phyloP scores from a whole-genome alignment of 30 jellyfish, hydroid and myxozoan species.

The Sanderia malayensis region DNA sequence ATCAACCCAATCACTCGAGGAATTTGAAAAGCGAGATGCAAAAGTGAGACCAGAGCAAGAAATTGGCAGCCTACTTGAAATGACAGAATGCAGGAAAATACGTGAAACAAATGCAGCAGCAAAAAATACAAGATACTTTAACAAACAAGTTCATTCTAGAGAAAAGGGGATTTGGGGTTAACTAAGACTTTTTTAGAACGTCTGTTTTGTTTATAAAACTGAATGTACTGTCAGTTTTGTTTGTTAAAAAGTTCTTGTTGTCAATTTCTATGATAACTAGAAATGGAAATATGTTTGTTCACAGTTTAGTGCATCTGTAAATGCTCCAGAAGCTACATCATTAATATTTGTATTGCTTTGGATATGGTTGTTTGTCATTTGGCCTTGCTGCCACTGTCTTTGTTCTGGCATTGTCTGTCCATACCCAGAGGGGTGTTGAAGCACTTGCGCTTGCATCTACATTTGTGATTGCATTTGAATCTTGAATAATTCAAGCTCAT shows the following conservation, averaged over 20 bases:
- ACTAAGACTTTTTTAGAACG: background rate
- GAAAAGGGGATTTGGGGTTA: conserved; percentile 21
- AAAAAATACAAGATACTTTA: conserved; percentile 3
- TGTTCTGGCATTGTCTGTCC: background rate
- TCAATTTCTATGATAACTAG: background rate
- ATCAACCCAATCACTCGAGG: background rate
- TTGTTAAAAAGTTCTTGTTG: background rate
- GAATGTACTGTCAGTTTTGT: background rate
- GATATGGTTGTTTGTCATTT: background rate
- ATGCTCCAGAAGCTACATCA: background rate
- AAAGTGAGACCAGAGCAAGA: conserved; percentile 16
- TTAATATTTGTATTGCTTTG: background rate
- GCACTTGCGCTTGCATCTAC: background rate
- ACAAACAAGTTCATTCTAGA: conserved; percentile 14
- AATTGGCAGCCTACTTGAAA: conserved; percentile 11
- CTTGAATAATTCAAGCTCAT: background rate
- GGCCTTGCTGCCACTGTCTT: background rate
- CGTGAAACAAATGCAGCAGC: conserved; percentile 13
- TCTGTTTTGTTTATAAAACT: background rate
- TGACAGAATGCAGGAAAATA: conserved; percentile 21
- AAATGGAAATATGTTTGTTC: background rate
- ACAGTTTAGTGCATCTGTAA: background rate
- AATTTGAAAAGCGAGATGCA: conserved; percentile 3
- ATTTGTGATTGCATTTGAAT: conserved; percentile 2
- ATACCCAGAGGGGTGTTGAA: background rate